phyloP scores from a whole-genome alignment of 1,140 invertebrate species.

The Drosophila grimshawi region DNA sequence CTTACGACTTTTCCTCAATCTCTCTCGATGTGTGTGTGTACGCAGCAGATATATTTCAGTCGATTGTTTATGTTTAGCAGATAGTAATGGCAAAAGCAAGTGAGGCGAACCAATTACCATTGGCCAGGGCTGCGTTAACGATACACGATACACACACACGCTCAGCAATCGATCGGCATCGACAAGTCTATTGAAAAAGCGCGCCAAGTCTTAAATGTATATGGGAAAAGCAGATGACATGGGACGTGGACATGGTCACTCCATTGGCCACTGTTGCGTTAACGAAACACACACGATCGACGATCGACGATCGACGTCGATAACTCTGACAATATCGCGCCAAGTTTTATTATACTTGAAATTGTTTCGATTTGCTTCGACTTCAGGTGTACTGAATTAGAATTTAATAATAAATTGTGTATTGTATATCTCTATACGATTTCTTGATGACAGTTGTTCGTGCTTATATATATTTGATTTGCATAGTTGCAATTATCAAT shows the following conservation, averaged over 20 bases:
- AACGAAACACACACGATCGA: too few relatives aligned
- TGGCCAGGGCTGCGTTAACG: neutral
- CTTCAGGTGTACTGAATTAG: neutral
- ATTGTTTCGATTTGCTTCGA: neutral
- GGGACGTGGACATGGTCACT: too few relatives aligned
- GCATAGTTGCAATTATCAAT: too few relatives aligned
- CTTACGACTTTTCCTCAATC: conserved; percentile 2
- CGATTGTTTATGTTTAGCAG: conserved; percentile 60
- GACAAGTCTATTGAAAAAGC: neutral
- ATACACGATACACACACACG: neutral
- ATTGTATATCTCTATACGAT: too few relatives aligned
- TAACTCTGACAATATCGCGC: too few relatives aligned
- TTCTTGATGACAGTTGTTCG: too few relatives aligned
- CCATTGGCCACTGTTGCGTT: too few relatives aligned
- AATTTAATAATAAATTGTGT: neutral
- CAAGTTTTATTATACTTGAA: neutral
- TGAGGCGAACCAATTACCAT: neutral
- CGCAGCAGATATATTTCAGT: conserved; percentile 42
- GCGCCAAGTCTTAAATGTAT: too few relatives aligned
- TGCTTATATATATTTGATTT: too few relatives aligned
- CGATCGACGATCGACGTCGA: too few relatives aligned
- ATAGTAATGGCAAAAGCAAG: conserved; percentile 17
- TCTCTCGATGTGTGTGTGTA: conserved; percentile 1
- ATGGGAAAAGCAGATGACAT: too few relatives aligned
- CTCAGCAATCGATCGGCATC: conserved; percentile 10